Conservation (phyloP, 2,888 invertebrate species). For the Temnothorax ravouxi region DNA sequence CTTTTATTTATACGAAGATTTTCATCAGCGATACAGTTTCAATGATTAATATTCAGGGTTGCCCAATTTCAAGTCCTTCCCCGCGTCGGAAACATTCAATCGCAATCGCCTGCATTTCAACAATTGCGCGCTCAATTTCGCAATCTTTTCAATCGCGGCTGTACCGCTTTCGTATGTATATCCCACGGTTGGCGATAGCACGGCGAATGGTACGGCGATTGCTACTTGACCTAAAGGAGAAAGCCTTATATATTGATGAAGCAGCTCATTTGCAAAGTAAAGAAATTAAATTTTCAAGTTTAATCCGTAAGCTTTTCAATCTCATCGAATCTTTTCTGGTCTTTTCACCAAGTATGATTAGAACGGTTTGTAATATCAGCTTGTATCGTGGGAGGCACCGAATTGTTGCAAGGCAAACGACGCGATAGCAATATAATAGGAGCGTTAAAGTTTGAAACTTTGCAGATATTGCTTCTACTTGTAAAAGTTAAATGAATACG, state of each 20-base stretch:
- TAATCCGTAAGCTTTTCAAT: not conserved
- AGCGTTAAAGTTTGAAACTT: not conserved
- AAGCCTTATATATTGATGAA: not conserved
- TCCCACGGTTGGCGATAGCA: not conserved
- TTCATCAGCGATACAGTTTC: not conserved
- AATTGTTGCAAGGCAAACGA: not conserved
- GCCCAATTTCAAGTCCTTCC: not conserved
- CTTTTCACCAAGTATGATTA: not conserved
- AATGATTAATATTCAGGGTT: not conserved
- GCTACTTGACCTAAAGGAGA: not conserved
- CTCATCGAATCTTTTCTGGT: too few species aligned
- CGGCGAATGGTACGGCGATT: not conserved
- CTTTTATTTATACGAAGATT: not conserved
- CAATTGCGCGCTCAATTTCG: not conserved
- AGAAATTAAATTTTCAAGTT: not conserved
- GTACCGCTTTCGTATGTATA: conserved; percentile 52
- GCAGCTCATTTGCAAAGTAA: not conserved
- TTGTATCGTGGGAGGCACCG: not conserved
- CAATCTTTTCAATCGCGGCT: not conserved
- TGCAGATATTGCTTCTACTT: not conserved
- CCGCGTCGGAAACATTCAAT: not conserved
- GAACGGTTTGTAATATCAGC: not conserved
- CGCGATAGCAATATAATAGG: too few species aligned
- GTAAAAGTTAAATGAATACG: not conserved
- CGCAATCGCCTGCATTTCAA: not conserved